Evolutionary conservation across 2,888 invertebrate genomes (phyloP).

Genomic region (Ochropacha duplaris): DNA sequence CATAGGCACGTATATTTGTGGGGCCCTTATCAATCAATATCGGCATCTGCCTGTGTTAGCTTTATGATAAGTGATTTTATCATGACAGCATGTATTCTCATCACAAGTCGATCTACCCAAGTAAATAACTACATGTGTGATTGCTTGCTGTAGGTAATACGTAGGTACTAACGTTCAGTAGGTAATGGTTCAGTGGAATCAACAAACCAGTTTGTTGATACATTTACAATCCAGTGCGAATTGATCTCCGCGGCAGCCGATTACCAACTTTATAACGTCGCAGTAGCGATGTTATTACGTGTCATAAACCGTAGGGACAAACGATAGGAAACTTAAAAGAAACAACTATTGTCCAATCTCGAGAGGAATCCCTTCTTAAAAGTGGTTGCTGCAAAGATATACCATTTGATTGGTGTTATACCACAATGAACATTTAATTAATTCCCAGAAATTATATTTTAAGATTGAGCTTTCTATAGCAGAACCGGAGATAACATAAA

Average conservation of each 20-base stretch:
- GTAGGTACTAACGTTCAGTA: slow-evolving; percentile 20
- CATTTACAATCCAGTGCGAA: slow-evolving; percentile 29
- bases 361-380: not conserved
- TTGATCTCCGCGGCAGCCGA: slow-evolving; percentile 17
- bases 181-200: slow-evolving; percentile 42
- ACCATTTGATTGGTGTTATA: too few relatives aligned
- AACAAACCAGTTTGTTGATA: slow-evolving; percentile 60
- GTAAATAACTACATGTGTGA: slow-evolving; percentile 15
- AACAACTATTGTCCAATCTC: not conserved
- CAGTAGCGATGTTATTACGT: not conserved
- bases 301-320: not conserved
- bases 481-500: not conserved
- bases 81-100: not conserved
- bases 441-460: too few relatives aligned
- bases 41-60: slow-evolving; percentile 3
- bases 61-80: not conserved
- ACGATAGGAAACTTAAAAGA: not conserved
- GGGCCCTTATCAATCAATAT: slow-evolving; percentile 30
- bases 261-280: slow-evolving; percentile 22
- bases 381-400: not conserved
- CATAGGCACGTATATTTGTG: slow-evolving; percentile 14
- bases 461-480: too few relatives aligned
- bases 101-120: not conserved
- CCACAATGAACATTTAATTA: too few relatives aligned
- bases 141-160: not conserved